These are phyloP conservation scores for Chaitophorus viminalis DNA, from an alignment of 2,888 invertebrate genomes.

Conservation along the genomic window DNA sequence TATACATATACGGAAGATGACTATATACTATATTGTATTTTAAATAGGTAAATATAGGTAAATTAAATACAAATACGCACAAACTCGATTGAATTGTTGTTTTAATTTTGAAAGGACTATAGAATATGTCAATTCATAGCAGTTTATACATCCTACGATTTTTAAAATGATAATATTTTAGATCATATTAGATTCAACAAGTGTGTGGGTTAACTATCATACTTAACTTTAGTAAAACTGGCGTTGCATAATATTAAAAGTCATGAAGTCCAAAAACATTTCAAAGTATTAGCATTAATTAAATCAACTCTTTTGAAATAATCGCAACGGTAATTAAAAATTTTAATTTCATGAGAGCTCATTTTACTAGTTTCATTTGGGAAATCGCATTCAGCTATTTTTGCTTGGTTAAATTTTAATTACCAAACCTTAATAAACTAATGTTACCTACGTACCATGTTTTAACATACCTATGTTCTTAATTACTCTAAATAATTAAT, in stretches of 20 bases:
- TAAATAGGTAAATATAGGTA: too few relatives aligned
- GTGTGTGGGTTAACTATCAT: not conserved
- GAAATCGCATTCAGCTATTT: not conserved
- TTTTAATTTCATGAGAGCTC: not conserved
- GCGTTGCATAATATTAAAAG: constrained; percentile 17
- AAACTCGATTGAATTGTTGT: not conserved
- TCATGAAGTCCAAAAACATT: not conserved
- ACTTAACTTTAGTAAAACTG: not conserved
- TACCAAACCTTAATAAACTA: not conserved
- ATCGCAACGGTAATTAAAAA: constrained; percentile 8
- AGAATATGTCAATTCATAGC: not conserved
- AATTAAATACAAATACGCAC: not conserved
- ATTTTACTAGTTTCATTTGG: not conserved
- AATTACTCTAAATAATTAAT: not conserved
- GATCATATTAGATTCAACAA: not conserved
- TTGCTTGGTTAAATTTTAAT: not conserved
- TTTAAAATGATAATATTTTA: constrained; percentile 4
- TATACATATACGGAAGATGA: not conserved
- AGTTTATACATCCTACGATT: constrained; percentile 35
- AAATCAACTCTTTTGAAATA: constrained; percentile 7
- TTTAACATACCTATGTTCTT: not conserved
- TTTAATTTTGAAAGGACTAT: not conserved
- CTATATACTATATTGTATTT: not conserved
- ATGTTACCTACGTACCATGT: too few relatives aligned
- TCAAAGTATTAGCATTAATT: constrained; percentile 15